Evolutionary conservation across 2,797 vertebrate species (phyloP).

Genomic region (Takifugu ocellatus): DNA sequence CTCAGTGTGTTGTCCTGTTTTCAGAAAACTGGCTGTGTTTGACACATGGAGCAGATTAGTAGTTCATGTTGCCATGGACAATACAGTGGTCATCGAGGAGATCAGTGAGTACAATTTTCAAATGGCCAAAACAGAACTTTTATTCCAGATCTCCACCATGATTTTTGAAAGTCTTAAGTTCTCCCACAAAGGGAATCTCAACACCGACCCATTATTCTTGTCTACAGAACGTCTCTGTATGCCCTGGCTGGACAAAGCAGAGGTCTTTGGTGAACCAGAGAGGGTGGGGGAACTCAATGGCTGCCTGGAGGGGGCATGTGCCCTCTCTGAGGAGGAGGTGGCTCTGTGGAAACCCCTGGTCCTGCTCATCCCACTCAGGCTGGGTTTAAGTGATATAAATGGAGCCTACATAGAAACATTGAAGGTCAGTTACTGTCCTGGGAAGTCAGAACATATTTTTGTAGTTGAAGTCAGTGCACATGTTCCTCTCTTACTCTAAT

Average conservation of each 20-base stretch:
- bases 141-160: too few relatives aligned
- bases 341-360: conserved; percentile 89
- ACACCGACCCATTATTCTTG: background rate
- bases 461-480: background rate
- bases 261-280: conserved; percentile 61
- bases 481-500: too few relatives aligned
- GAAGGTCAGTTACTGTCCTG: conserved; percentile 76
- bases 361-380: conserved; percentile 93
- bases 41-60: conserved; percentile 94
- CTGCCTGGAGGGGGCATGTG: conserved; percentile 78
- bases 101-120: conserved; percentile 85
- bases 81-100: conserved; percentile 97
- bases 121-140: background rate
- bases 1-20: conserved; percentile 16
- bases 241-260: conserved; percentile 70
- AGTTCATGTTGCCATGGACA: conserved; percentile 98
- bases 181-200: background rate
- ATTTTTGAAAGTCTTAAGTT: background rate
- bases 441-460: background rate
- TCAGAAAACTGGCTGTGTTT: conserved; percentile 92
- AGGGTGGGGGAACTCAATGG: conserved; percentile 80
- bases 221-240: conserved; percentile 86
- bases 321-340: conserved; percentile 71
- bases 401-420: conserved; percentile 96
- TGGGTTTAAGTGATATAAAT: conserved; percentile 96